These are phyloP conservation scores for Phrynosoma blainvillii DNA, from an alignment of 2,113 vertebrate genomes.

Conservation along the genomic window DNA sequence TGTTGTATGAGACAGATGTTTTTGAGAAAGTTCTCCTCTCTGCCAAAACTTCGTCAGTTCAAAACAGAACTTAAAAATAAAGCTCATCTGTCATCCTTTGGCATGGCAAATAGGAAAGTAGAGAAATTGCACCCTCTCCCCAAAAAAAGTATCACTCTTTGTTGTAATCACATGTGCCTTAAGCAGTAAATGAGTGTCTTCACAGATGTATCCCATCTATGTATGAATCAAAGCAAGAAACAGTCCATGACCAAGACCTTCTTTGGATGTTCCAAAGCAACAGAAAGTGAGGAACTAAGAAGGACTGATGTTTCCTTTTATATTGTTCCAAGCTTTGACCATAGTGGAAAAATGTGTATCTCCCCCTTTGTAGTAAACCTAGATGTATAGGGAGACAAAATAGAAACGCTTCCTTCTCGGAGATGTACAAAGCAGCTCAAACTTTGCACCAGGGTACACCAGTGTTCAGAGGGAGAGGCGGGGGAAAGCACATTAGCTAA, in stretches of 20 bases:
- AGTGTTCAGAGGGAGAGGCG: neutral
- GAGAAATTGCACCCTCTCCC: no score
- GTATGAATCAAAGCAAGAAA: no score
- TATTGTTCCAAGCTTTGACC: neutral
- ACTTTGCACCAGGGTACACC: neutral
- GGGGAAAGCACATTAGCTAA: neutral
- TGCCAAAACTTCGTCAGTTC: neutral
- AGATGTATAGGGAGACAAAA: neutral
- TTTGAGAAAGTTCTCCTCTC: neutral
- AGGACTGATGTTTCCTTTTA: neutral
- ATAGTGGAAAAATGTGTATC: neutral
- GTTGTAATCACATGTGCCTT: no score
- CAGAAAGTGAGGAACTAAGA: neutral
- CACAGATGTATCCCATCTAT: neutral
- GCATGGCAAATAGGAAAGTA: neutral
- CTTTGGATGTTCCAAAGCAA: neutral
- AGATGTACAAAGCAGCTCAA: neutral
- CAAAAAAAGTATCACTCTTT: neutral
- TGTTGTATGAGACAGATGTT: slow-evolving; percentile 8
- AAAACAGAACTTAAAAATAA: neutral
- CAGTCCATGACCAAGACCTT: neutral
- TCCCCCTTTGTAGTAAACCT: neutral
- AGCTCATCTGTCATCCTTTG: neutral
- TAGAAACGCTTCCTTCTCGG: neutral
- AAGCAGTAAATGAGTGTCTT: neutral